phyloP scores from a whole-genome alignment of 2,888 invertebrate genomes.

The Apeira syringaria region DNA sequence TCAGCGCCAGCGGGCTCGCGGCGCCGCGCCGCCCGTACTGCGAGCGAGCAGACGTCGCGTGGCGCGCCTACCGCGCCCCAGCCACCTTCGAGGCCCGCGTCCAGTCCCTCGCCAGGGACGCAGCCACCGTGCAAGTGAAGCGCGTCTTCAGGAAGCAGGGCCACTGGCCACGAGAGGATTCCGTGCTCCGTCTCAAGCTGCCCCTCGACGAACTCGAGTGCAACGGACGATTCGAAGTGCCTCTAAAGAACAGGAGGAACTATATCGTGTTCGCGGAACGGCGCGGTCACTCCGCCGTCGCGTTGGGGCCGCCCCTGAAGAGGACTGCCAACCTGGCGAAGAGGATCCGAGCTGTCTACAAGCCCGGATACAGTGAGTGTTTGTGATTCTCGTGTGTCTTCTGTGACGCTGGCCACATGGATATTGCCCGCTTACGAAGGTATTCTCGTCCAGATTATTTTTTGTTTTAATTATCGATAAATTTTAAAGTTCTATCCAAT shows the following conservation, averaged over 20 bases:
- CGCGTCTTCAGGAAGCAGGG: slow-evolving; percentile 70
- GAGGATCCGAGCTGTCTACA: slow-evolving; percentile 77
- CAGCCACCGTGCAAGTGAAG: slow-evolving; percentile 71
- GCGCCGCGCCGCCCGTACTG: slow-evolving; percentile 75
- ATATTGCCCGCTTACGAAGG: slow-evolving; percentile 32
- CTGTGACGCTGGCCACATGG: slow-evolving; percentile 42
- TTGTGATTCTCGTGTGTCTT: slow-evolving; percentile 22
- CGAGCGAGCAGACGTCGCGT: slow-evolving; percentile 80
- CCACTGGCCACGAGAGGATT: slow-evolving; percentile 70
- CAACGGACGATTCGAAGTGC: slow-evolving; percentile 75
- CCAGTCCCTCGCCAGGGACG: slow-evolving; percentile 67
- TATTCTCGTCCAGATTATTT: slow-evolving; percentile 10
- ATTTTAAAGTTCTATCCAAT: neutral
- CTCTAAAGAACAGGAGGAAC: slow-evolving; percentile 67
- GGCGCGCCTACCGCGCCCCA: slow-evolving; percentile 79
- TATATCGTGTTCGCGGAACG: slow-evolving; percentile 80
- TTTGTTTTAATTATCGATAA: neutral
- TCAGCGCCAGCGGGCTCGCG: slow-evolving; percentile 52
- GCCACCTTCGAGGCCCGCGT: slow-evolving; percentile 79
- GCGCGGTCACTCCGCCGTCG: slow-evolving; percentile 71
- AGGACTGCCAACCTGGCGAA: slow-evolving; percentile 68
- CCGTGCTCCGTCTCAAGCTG: slow-evolving; percentile 64
- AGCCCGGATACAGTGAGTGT: slow-evolving; percentile 79
- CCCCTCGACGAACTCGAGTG: slow-evolving; percentile 61
- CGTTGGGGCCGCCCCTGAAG: slow-evolving; percentile 73